Base-by-base conservation (phyloP, 2,888 invertebrate species). In the Tenthredo livida region DNA sequence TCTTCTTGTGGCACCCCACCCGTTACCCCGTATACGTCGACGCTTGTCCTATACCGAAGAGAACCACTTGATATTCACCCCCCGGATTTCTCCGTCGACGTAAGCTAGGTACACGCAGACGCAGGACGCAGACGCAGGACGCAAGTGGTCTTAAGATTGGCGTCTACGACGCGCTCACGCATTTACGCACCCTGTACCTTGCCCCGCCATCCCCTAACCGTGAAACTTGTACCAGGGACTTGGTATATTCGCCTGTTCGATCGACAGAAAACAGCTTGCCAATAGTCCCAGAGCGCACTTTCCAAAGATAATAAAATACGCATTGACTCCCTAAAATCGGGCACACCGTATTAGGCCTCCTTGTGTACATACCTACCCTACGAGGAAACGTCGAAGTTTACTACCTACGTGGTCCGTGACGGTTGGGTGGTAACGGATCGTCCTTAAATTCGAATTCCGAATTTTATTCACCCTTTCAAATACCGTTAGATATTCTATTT, bases 221-320 rank as follows among this genome's bases (percentile, higher is more conserved):
- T 50, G 58, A 33, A 21, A 17, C 80, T 5, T 4, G 37, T 33
- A 37, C 80, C 9, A 33, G 9, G 70, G 17, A 37, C 37, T 33
- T 15, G 54, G 37, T 58, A 29, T 54, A 33, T 75, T 33, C 43
- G 47, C 6, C 33, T 78, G 78, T 54, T 78, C 54, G 78, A 78
- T 50, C 54, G 50, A 50, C 33, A 33, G 25, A 82, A 82, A 65
- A 61, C 65, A 82, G 82, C 82, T 67, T 82, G 43, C 65, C 25
- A 40, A 67, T 82, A 65, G 65, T 65, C 43, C 82, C 65, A 50
- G 40, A 82, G 40, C 78, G 58, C 54, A 78, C 29, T 78, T 78
- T 17, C 15, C 29, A 9, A 21, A 61, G 43, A 37, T 78, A 78
- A 78, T 78, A 78, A 61, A 65, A 82, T 40, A 82, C 40, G 21